phyloP scores from a whole-genome alignment of 2,888 invertebrate genomes.

The Netelia melanura region DNA sequence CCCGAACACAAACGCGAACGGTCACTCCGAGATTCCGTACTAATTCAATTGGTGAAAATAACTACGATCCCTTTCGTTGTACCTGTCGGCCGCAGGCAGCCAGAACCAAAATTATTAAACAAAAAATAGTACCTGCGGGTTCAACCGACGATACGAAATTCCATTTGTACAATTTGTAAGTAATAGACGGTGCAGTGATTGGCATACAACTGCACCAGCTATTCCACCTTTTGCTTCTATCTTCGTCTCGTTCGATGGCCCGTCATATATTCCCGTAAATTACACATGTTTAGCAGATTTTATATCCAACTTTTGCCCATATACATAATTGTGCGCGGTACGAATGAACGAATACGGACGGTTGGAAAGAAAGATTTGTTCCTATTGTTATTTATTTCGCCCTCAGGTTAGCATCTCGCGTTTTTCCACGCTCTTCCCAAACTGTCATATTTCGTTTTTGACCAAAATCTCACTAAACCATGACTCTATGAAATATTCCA shows the following conservation, averaged over 20 bases:
- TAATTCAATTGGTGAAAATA: slow-evolving; percentile 71
- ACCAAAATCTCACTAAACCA: slow-evolving; percentile 3
- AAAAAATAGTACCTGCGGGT: slow-evolving; percentile 68
- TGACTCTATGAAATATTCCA: slow-evolving; percentile 5
- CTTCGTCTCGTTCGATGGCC: slow-evolving; percentile 1
- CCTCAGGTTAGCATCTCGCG: slow-evolving; percentile 15
- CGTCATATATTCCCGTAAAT: not conserved
- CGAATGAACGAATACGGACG: not conserved
- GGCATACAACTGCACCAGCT: slow-evolving; percentile 54
- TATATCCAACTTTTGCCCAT: not conserved
- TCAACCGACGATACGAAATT: slow-evolving; percentile 58
- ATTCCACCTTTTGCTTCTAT: slow-evolving; percentile 43
- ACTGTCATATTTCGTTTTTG: slow-evolving; percentile 8
- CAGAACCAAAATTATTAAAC: slow-evolving; percentile 69
- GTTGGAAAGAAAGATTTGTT: slow-evolving; percentile 2
- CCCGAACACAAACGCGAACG: not conserved
- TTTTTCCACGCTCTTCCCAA: slow-evolving; percentile 25
- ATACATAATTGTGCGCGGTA: not conserved
- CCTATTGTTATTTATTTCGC: slow-evolving; percentile 48
- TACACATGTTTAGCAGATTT: not conserved
- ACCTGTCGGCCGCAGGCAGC: slow-evolving; percentile 30
- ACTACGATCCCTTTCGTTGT: slow-evolving; percentile 43
- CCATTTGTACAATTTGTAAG: slow-evolving; percentile 70
- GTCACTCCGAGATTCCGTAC: slow-evolving; percentile 63
- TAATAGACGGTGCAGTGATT: slow-evolving; percentile 18